These are phyloP conservation scores for Microcebus lehilahytsara DNA, from an alignment of 2,113 vertebrate genomes.

Conservation along the genomic window DNA sequence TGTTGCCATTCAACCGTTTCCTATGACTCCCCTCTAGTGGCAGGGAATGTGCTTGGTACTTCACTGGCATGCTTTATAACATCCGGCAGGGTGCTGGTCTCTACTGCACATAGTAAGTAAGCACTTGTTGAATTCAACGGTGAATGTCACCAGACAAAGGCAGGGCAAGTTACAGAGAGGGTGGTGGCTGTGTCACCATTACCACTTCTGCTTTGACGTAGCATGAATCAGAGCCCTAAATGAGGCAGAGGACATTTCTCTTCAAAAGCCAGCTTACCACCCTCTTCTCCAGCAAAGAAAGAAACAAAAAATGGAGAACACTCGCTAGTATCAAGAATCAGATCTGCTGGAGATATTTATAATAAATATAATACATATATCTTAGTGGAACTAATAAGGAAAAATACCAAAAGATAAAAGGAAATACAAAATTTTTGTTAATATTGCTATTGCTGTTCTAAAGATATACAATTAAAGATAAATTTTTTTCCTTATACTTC, in stretches of 20 bases:
- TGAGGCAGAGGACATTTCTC: not conserved
- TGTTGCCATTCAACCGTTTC: fast-evolving
- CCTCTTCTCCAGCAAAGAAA: not conserved
- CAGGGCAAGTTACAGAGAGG: not conserved
- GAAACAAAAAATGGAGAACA: not conserved
- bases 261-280: too few species aligned
- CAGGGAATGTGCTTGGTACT: not conserved
- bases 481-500: not conserved
- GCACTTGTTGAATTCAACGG: not conserved
- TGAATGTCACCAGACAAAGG: not conserved
- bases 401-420: not conserved
- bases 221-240: not conserved
- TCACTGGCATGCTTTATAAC: fast-evolving
- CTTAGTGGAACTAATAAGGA: not conserved
- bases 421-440: not conserved
- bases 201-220: not conserved
- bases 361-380: not conserved
- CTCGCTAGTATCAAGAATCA: not conserved
- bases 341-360: not conserved
- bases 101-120: not conserved
- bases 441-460: not conserved
- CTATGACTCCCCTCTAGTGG: too few species aligned
- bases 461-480: not conserved
- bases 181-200: too few species aligned
- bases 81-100: not conserved